Conservation (phyloP, 2,797 vertebrate species). For the Leuciscus waleckii region DNA sequence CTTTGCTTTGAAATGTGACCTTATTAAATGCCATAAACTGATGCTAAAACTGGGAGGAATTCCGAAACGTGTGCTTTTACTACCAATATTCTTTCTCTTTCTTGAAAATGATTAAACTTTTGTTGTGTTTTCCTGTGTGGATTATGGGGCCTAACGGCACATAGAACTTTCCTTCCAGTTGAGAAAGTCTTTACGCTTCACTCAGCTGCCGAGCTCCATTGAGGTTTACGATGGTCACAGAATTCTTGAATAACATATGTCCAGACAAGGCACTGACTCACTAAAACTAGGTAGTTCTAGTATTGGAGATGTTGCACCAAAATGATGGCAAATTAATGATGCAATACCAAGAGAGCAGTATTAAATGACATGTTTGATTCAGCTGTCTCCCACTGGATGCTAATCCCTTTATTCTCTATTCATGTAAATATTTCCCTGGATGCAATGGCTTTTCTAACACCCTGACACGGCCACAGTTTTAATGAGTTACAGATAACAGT, state of each 20-base stretch:
- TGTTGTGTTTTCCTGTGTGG: conserved; percentile 16
- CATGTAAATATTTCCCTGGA: conserved; percentile 28
- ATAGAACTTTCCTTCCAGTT: conserved; percentile 48
- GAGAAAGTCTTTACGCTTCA: conserved; percentile 47
- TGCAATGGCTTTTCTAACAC: conserved; percentile 24
- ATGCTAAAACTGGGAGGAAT: not conserved
- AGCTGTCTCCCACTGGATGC: conserved; percentile 18
- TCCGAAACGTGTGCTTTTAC: not conserved
- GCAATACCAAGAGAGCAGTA: conserved; percentile 24
- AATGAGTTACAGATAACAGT: conserved; percentile 25
- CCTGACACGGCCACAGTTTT: not conserved
- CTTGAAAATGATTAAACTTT: conserved; percentile 10
- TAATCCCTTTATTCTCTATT: conserved; percentile 49
- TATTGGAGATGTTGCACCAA: not conserved
- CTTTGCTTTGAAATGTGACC: not conserved
- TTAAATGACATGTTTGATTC: conserved; percentile 38
- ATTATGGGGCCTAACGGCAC: conserved; percentile 29
- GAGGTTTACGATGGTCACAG: conserved; percentile 36
- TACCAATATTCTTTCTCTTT: not conserved
- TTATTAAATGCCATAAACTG: not conserved
- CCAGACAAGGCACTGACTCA: conserved; percentile 19
- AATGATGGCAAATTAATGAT: conserved; percentile 39
- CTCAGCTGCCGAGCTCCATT: conserved; percentile 39
- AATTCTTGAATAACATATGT: conserved; percentile 40
- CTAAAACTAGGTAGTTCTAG: conserved; percentile 21